These are phyloP conservation scores for Tetranychus truncatus DNA, from an alignment of 2,888 invertebrate genomes.

Conservation along the genomic window DNA sequence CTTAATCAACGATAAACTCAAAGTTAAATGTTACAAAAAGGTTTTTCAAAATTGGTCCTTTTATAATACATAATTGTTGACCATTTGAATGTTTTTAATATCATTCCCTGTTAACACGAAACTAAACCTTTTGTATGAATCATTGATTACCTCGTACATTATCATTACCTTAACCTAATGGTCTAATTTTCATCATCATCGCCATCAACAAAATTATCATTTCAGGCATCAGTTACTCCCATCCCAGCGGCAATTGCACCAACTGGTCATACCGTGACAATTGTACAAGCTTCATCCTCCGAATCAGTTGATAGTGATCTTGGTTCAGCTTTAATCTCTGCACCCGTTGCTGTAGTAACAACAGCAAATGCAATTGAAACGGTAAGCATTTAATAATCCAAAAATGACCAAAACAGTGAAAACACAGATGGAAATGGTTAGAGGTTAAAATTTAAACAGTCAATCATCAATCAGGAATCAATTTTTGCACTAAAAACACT, in stretches of 20 bases:
- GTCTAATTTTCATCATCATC: background rate
- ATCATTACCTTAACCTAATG: background rate
- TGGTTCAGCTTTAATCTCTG: slow-evolving; percentile 18
- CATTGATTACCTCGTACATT: background rate
- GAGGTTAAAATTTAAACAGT: too few relatives aligned
- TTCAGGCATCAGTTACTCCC: slow-evolving; percentile 16
- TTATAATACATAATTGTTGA: too few relatives aligned
- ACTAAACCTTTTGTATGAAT: too few relatives aligned
- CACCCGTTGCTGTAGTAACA: slow-evolving; percentile 23
- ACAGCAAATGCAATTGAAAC: slow-evolving; percentile 15
- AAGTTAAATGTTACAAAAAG: too few relatives aligned
- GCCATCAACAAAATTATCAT: background rate
- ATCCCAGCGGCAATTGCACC: slow-evolving; percentile 19
- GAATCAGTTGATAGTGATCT: slow-evolving; percentile 14
- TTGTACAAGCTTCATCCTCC: slow-evolving; percentile 18
- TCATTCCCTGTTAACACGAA: too few relatives aligned
- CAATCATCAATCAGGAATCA: too few relatives aligned
- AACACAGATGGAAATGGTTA: too few relatives aligned
- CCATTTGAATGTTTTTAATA: too few relatives aligned
- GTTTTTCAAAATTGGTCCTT: too few relatives aligned
- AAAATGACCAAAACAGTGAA: too few relatives aligned
- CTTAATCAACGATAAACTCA: too few relatives aligned
- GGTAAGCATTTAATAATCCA: background rate
- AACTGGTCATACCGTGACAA: slow-evolving; percentile 18
- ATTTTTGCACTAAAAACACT: too few relatives aligned